phyloP scores from a whole-genome alignment of 2,113 vertebrate genomes.

The Carassius carassius region DNA sequence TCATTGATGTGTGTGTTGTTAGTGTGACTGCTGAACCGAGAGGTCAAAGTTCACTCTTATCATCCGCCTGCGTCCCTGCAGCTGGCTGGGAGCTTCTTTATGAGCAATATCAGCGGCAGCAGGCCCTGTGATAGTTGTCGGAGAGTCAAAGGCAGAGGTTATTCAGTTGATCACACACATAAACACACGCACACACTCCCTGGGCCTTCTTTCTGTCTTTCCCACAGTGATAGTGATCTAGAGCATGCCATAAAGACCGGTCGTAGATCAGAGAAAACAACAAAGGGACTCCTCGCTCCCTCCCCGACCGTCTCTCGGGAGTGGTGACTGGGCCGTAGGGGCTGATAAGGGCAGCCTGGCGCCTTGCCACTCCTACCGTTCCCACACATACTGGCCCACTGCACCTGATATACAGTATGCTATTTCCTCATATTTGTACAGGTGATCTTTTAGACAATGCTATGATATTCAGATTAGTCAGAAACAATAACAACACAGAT shows the following conservation, averaged over 20 bases:
- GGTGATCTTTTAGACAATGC: constrained; percentile 26
- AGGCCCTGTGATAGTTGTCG: constrained; percentile 29
- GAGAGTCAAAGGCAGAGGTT: constrained; percentile 46
- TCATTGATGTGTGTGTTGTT: constrained; percentile 36
- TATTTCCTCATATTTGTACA: constrained; percentile 16
- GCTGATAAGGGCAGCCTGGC: constrained; percentile 54
- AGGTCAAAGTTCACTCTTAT: constrained; percentile 57
- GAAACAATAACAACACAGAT: background rate
- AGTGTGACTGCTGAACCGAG: constrained; percentile 22
- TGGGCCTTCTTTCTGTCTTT: constrained; percentile 54
- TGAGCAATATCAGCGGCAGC: constrained; percentile 56
- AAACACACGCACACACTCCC: constrained; percentile 25
- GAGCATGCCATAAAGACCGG: constrained; percentile 58
- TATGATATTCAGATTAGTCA: background rate
- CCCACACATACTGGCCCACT: constrained; percentile 30
- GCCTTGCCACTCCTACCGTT: constrained; percentile 39
- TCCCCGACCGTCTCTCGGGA: constrained; percentile 37
- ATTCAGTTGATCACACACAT: constrained; percentile 31
- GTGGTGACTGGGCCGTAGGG: constrained; percentile 41
- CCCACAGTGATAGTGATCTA: constrained; percentile 63
- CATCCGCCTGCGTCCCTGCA: constrained; percentile 35
- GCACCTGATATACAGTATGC: constrained; percentile 39
- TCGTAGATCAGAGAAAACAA: constrained; percentile 60
- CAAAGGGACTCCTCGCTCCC: constrained; percentile 53
- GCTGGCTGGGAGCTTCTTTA: constrained; percentile 50